These are phyloP conservation scores for Dryococelus australis DNA, from an alignment of 2,888 invertebrate genomes.

Conservation along the genomic window DNA sequence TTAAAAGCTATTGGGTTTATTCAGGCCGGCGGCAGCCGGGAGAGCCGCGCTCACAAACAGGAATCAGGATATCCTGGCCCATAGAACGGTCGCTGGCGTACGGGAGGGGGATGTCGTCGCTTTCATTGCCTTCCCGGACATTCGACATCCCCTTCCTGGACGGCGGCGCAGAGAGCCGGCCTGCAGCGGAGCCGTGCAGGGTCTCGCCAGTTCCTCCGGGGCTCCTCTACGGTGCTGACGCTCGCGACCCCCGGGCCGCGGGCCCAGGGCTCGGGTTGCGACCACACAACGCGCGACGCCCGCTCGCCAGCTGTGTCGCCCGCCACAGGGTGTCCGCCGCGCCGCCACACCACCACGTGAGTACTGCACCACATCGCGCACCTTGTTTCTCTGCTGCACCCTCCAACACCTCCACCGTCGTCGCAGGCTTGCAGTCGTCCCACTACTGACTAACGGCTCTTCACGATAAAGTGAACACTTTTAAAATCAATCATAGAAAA, in stretches of 20 bases:
- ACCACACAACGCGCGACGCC: not conserved
- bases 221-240: not conserved
- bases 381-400: too few species aligned
- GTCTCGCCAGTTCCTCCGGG: conserved; percentile 1
- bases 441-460: too few species aligned
- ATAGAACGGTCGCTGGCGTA: not conserved
- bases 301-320: too few species aligned
- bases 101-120: conserved; percentile 40
- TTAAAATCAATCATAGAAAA: too few species aligned
- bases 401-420: too few species aligned
- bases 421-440: too few species aligned
- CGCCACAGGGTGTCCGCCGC: not conserved
- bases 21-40: not conserved
- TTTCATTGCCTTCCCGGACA: conserved; percentile 44
- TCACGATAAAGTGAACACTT: too few species aligned
- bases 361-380: too few species aligned
- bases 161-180: not conserved
- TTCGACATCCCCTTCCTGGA: conserved; percentile 44
- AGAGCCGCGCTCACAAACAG: conserved; percentile 29
- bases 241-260: not conserved
- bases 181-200: not conserved
- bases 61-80: conserved; percentile 45
- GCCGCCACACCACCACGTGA: too few species aligned
- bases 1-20: conserved; percentile 39
- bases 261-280: not conserved